Base-by-base conservation (phyloP, 2,113 vertebrate genomes). In the Serinus canaria region DNA sequence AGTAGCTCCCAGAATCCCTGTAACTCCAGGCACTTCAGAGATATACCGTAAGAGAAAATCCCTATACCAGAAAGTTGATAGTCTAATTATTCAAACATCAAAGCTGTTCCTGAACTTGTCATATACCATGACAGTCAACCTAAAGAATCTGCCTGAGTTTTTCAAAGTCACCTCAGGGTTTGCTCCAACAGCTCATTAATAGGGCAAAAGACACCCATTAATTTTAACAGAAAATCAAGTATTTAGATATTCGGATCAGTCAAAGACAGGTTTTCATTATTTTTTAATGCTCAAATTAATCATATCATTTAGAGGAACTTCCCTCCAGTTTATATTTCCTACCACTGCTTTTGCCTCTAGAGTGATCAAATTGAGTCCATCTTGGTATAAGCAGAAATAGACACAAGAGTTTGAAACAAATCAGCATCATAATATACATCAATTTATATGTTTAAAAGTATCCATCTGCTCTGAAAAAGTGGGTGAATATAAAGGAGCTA, bases 401-500 rank as follows among this genome's bases (percentile, higher is more conserved):
- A 60, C 11, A 66, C 18, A 80, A 49, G 14, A 53, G 41, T 85
- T 77, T 82, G 46, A 92, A 59, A 87, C 2, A 1, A 91, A 96
- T 47, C 68, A 63, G 50, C 64, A 74, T 63, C 84, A 82, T 41
- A 87, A 89, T 66, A 89, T 73, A 46, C 82, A 92, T 74, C 82
- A 82, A 83, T 95, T 96, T 92, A 92, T 93, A 94, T 17, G 72
- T 92, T 92, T 92, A 76, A 94, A 93, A 97, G 60, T 97, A 94
- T 87, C 93, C 96, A 96, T 92, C 94, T 92, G 92, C 92, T 95
- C 90, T 83, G 91, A 95, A 95, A 94, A 94, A 96, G 80, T 76
- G 83, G 59, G 70, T 91, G 90, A 96, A 95, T 90, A 95, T 59
- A 96, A 95, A 95, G 80, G 69, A 96, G 83, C 87, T 92, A 96